Evolutionary conservation across 2,797 vertebrate species (phyloP), one percentile per base, ranked within the genome.

Genomic region (Melanotaenia parkinsoni): DNA sequence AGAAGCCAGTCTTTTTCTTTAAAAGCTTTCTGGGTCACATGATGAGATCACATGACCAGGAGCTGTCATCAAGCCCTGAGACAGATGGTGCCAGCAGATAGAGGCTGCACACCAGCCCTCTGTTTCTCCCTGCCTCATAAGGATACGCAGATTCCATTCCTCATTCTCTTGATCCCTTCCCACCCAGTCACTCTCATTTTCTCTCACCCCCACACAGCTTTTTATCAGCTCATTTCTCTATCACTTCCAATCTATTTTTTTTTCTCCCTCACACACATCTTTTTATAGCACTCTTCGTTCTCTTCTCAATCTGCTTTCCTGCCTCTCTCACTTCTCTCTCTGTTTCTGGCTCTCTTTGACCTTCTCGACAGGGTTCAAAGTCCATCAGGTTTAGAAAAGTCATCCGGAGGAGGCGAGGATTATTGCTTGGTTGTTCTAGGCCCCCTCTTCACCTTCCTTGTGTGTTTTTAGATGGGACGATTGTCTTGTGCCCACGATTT

Each of bases 71-170:
- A 67, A 80, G 84, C 89, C 70, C 73, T 58, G 87, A 88, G 89
- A 90, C 91, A 93, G 90, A 92, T 92, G 92, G 90, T 91, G 91
- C 78, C 84, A 86, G 83, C 2, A 81, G 81, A 91, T 87, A 84
- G 80, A 86, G 83, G 77, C 60, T 77, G 62, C 78, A 67, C 89
- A 79, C 81, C 77, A 69, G 32, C 43, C 40, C 74, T 70, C 66
- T 54, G 72, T 58, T 65, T 70, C 67, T 51, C 59, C 61, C 76
- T 53, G 28, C 75, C 40, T 70, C 76, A 65, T 82, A 77, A 82
- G 74, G 67, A 61, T 82, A 76, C 72, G 82, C 81, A 85, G 76
- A 88, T 87, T 89, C 81, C 58, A 65, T 83, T 85, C 67, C 61
- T 82, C 67, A 69, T 84, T 81, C 73, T 66, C 67, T 54, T 79